Evolutionary conservation across 2,888 invertebrate species (phyloP).

Genomic region (Tinea pellionella): DNA sequence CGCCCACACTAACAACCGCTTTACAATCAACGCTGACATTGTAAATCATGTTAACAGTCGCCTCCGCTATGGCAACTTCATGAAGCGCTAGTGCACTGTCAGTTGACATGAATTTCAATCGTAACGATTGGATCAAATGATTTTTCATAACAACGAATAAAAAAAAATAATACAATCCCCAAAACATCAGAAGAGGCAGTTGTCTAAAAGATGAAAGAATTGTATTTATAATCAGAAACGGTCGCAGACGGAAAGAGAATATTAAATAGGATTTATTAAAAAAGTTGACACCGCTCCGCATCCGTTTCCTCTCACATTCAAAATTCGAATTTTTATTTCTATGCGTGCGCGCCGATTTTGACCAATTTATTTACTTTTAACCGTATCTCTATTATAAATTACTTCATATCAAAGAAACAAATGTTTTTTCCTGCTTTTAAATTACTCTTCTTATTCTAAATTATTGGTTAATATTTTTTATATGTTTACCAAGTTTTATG

Average conservation of each 20-base stretch:
- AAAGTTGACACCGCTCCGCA: slow-evolving; percentile 53
- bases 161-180: slow-evolving; percentile 13
- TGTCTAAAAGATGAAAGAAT: slow-evolving; percentile 43
- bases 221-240: slow-evolving; percentile 53
- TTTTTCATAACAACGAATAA: slow-evolving; percentile 17
- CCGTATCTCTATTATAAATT: neutral
- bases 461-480: no score
- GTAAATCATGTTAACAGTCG: no score
- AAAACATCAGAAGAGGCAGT: slow-evolving; percentile 10
- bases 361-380: slow-evolving; percentile 11
- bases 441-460: no score
- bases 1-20: no score
- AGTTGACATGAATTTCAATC: no score
- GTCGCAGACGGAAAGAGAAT: slow-evolving; percentile 39
- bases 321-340: slow-evolving; percentile 23
- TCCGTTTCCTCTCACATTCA: slow-evolving; percentile 56
- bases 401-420: neutral
- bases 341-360: slow-evolving; percentile 27
- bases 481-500: no score
- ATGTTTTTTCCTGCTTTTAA: no score
- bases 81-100: no score
- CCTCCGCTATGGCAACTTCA: no score
- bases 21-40: no score
- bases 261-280: slow-evolving; percentile 55
- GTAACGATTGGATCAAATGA: slow-evolving; percentile 14